phyloP scores from a whole-genome alignment of 2,113 vertebrate species.

The Pedetes capensis region DNA sequence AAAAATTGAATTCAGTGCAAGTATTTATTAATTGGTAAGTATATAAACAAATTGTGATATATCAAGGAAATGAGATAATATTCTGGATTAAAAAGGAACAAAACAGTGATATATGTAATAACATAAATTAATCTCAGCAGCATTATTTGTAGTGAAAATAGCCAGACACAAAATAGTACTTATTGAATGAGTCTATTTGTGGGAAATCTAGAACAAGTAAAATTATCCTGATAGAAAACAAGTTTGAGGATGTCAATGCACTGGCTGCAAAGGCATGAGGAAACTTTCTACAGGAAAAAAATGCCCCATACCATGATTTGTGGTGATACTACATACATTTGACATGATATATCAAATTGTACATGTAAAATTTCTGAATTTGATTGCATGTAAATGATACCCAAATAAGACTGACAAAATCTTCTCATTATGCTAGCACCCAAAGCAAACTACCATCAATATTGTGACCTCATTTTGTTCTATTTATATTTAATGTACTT shows the following conservation, averaged over 20 bases:
- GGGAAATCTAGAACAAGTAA: neutral
- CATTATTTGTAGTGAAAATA: neutral
- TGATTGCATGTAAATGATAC: neutral
- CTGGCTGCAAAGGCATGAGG: neutral
- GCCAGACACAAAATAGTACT: neutral
- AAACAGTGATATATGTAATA: neutral
- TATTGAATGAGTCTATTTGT: neutral
- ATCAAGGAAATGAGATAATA: neutral
- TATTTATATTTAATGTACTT: neutral
- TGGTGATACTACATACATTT: neutral
- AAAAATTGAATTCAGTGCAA: neutral
- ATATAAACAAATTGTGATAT: neutral
- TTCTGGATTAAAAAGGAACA: neutral
- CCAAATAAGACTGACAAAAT: neutral
- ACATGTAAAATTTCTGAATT: neutral
- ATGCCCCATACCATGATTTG: neutral
- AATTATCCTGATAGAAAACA: neutral
- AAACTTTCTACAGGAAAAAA: neutral
- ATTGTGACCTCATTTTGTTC: neutral
- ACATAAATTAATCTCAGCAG: neutral
- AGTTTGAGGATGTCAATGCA: neutral
- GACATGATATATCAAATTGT: neutral
- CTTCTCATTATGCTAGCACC: neutral
- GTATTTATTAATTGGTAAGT: neutral
- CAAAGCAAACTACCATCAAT: neutral